Conservation (phyloP, 1,140 invertebrate genomes). For the Panagrolaimus sp. region DNA sequence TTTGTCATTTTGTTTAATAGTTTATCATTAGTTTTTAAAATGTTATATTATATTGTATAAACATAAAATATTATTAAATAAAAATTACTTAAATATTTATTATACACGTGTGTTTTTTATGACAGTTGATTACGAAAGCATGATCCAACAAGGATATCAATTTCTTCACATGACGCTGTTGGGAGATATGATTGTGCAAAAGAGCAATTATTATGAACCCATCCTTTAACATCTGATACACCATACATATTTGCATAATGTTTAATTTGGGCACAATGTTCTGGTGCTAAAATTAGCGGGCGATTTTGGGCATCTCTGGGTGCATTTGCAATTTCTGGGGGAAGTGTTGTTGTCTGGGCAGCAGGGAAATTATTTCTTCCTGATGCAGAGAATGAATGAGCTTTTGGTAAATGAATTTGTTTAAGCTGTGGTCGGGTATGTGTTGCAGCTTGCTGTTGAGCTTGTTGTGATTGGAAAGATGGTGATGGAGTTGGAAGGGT, state of each 20-base stretch:
- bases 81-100: no score
- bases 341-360: background rate
- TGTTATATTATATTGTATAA: no score
- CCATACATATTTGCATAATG: constrained; percentile 45
- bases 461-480: no score
- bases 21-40: no score
- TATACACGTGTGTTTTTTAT: no score
- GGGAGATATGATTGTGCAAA: constrained; percentile 56
- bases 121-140: constrained; percentile 30
- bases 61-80: no score
- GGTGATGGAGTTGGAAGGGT: background rate
- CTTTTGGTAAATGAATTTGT: background rate
- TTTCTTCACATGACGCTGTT: constrained; percentile 51
- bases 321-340: background rate
- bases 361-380: background rate
- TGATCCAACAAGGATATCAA: constrained; percentile 51
- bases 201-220: constrained; percentile 45
- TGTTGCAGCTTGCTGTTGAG: background rate
- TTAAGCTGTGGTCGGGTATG: background rate
- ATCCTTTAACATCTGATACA: constrained; percentile 39
- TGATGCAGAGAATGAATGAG: background rate
- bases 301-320: constrained; percentile 11
- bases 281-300: constrained; percentile 40
- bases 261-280: constrained; percentile 46
- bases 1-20: no score